Conservation (phyloP, 2,113 vertebrate species). For the Prunella himalayana region DNA sequence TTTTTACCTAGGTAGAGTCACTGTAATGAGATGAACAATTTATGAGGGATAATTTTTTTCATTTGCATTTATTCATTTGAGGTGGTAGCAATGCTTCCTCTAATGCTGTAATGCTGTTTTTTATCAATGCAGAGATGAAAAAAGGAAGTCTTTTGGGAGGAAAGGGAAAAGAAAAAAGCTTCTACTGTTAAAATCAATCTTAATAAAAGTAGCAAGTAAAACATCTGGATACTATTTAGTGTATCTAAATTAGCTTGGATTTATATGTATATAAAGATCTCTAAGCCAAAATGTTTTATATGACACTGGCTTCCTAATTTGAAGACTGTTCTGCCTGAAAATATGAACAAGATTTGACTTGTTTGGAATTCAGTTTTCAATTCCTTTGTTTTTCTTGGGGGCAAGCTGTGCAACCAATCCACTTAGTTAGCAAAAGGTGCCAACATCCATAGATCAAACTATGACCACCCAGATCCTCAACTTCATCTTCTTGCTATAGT, state of each 20-base stretch:
- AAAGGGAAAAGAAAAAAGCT: not conserved
- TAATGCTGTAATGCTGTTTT: not conserved
- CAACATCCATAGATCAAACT: conserved; percentile 43
- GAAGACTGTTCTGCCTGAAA: conserved; percentile 8
- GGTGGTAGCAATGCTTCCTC: not conserved
- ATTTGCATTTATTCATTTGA: not conserved
- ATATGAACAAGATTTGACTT: conserved; percentile 57
- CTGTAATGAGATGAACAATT: not conserved
- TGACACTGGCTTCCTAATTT: conserved; percentile 8
- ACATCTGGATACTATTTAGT: not conserved
- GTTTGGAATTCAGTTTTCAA: conserved; percentile 49
- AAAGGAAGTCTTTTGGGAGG: not conserved
- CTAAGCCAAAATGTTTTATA: not conserved
- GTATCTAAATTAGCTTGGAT: not conserved
- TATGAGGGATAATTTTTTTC: not conserved
- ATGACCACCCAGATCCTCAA: conserved; percentile 12
- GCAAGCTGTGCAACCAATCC: not conserved
- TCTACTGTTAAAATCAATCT: not conserved
- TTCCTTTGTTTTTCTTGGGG: not conserved
- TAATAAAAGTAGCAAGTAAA: not conserved
- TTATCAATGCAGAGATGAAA: not conserved
- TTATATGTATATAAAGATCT: not conserved
- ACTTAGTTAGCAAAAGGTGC: conserved; percentile 28
- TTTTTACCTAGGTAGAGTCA: not conserved
- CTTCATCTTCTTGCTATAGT: conserved; percentile 13